These are phyloP conservation scores for Arion vulgaris DNA, from an alignment of 1,140 invertebrate species.

Conservation along the genomic window DNA sequence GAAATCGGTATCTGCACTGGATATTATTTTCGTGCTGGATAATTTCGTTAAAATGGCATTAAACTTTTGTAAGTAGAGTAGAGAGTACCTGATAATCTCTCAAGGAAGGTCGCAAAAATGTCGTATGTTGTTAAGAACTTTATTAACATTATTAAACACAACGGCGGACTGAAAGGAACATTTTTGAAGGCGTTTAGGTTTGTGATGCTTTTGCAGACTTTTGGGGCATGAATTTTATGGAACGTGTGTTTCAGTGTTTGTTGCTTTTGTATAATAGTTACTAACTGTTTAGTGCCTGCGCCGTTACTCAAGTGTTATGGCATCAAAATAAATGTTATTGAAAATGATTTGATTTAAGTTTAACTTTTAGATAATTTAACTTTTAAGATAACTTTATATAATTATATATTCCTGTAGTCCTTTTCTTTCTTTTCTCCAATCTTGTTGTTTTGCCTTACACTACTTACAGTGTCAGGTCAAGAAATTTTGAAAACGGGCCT, in stretches of 20 bases:
- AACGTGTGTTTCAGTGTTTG: too few relatives aligned
- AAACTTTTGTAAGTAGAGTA: too few relatives aligned
- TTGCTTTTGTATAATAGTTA: background rate
- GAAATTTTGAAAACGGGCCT: too few relatives aligned
- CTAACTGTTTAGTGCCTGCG: background rate
- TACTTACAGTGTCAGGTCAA: too few relatives aligned
- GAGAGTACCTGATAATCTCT: background rate
- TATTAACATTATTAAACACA: slow-evolving; percentile 80
- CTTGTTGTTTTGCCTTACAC: too few relatives aligned
- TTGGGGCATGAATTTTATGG: too few relatives aligned
- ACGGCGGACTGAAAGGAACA: slow-evolving; percentile 83
- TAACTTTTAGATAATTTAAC: background rate
- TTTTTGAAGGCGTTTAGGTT: slow-evolving; percentile 85
- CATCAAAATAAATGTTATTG: background rate
- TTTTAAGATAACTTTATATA: too few relatives aligned
- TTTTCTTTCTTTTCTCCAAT: too few relatives aligned
- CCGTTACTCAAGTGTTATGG: background rate
- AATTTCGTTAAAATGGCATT: too few relatives aligned
- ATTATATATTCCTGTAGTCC: too few relatives aligned
- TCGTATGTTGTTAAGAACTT: slow-evolving; percentile 61
- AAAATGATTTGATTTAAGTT: background rate
- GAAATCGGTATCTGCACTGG: too few relatives aligned
- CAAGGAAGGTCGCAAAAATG: background rate
- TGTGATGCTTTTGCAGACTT: slow-evolving; percentile 46
- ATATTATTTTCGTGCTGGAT: too few relatives aligned